Evolutionary conservation across 2,113 vertebrate species (phyloP).

Genomic region (Indicator maculatus): DNA sequence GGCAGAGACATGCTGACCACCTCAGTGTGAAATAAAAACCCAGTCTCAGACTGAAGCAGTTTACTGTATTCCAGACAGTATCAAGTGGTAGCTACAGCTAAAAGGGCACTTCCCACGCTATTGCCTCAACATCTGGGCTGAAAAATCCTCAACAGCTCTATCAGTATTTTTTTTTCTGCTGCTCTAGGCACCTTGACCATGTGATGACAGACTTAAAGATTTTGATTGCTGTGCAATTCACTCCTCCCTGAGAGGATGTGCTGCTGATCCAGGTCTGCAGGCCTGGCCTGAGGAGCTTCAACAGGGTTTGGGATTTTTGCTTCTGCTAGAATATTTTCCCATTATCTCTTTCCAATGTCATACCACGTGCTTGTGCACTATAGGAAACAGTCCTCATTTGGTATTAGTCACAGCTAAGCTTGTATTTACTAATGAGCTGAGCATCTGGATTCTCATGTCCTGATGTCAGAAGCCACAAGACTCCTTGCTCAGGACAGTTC

Average conservation of each 20-base stretch:
- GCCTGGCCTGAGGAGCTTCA: not conserved
- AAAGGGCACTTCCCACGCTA: not conserved
- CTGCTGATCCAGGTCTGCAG: not conserved
- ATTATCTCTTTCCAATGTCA: not conserved
- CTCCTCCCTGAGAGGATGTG: accelerated
- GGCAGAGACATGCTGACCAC: not conserved
- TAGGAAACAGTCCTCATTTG: not conserved
- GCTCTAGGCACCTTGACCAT: not conserved
- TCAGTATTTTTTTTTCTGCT: not conserved
- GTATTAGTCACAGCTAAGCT: not conserved
- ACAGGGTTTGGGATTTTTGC: not conserved
- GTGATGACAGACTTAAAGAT: accelerated
- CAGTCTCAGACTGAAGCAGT: not conserved
- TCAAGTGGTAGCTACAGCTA: not conserved
- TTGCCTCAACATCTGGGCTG: not conserved
- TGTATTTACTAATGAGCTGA: not conserved
- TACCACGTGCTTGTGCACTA: not conserved
- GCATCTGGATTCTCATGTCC: accelerated
- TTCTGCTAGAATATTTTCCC: not conserved
- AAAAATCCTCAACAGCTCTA: not conserved
- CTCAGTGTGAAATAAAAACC: not conserved
- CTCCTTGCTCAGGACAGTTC: not conserved
- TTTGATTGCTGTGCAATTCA: not conserved
- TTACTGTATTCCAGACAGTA: not conserved
- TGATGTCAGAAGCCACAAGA: not conserved